A percentile compares a stretch with the other conserved stretches of the same genome.
Conservation (phyloP, 2,113 vertebrate genomes). For the Pandion haliaetus region DNA sequence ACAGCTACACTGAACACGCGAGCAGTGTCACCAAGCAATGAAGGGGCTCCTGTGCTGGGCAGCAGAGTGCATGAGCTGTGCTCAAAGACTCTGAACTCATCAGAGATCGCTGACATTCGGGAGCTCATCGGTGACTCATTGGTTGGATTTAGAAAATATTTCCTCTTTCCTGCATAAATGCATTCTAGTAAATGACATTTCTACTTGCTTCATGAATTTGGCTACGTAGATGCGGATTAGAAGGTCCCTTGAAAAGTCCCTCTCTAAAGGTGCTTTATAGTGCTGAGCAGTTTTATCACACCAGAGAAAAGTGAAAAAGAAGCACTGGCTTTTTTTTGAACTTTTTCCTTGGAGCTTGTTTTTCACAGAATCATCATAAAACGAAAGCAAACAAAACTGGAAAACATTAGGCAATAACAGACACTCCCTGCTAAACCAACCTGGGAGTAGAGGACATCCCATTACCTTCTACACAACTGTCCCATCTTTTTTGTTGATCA, state of each 20-base stretch:
- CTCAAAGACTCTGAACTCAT: background rate
- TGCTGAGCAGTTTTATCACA: background rate
- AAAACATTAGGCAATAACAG: background rate
- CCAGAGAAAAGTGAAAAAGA: background rate
- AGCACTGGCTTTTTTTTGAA: background rate
- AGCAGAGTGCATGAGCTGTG: background rate
- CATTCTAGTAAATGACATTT: background rate
- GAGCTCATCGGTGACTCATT: background rate
- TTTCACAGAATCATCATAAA: background rate
- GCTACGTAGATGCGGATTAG: rapidly evolving
- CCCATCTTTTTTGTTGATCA: background rate
- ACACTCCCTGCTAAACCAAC: background rate
- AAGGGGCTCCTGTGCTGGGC: background rate
- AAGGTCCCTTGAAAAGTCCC: background rate
- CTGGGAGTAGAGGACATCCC: background rate
- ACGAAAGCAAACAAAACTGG: background rate
- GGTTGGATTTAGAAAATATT: background rate
- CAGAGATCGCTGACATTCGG: background rate
- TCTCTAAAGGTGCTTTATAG: background rate
- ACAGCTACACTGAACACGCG: rapidly evolving
- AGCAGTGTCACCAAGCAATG: background rate
- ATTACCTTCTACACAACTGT: background rate
- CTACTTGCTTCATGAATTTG: background rate
- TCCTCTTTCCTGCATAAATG: background rate
- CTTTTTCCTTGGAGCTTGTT: background rate